Evolutionary conservation across 2,888 invertebrate genomes (phyloP), one percentile per base, ranked within the genome.

Genomic region (Cheilosia soror): DNA sequence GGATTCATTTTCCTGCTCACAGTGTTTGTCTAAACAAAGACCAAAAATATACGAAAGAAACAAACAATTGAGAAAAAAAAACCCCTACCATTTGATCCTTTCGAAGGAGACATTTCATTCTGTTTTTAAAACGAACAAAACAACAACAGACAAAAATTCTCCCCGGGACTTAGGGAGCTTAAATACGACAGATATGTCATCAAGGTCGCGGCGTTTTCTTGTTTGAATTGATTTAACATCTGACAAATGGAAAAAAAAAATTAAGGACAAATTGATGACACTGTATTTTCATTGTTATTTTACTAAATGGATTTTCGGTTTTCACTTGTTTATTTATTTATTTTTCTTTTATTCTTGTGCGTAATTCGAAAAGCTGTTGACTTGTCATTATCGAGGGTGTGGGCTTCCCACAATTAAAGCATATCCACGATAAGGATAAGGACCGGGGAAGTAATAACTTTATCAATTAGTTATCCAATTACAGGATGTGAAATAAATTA

Each of bases 261-360:
- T 13, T 60, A 60, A 68, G 44, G 66, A 60, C 51, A 77, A 77
- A 68, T 68, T 77, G 76, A 68, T 68, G 68, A 53, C 60, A 53
- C 44, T 5, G 15, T 44, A 5, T 13, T 44, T 40, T 29, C 4
- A 3, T 53, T 60, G 76, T 53, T 68, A 47, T 58, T 27, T 66
- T 25, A 29, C n/a, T 42, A 68, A 77, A 77, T 68, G 68, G 60
- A 77, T 77, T 77, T 68, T 29, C 4, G 44, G 27, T 68, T 60
- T 68, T 29, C 40, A 49, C 66, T 58, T 66, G 29, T 76, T 65
- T 66, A 57, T 40, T 76, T 58, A 29, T 49, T 37, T 29, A 27
- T n/a, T 44, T 55, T 27, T 20, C 3, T n/a, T 20, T 13, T 4
- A 11, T 11, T n/a, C 42, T 51, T 15, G 47, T 20, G 20, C 20